These are phyloP conservation scores for Aspiorhynchus laticeps DNA, from an alignment of 2,113 vertebrate genomes.

Conservation along the genomic window DNA sequence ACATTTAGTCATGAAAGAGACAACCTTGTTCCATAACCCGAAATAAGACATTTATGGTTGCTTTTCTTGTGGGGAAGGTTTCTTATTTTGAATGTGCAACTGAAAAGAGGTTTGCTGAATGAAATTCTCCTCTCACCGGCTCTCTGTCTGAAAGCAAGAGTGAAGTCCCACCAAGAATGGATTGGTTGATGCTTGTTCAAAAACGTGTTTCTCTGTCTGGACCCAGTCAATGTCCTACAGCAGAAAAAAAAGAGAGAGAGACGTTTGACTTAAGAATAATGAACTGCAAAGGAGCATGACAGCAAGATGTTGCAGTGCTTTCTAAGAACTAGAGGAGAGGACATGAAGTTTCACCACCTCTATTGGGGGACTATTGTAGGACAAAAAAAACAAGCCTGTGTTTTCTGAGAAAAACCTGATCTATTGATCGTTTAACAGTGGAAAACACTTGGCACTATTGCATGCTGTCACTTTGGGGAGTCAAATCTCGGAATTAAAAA, in stretches of 20 bases:
- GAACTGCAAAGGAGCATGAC: slow-evolving; percentile 1
- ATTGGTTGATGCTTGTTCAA: slow-evolving; percentile 96
- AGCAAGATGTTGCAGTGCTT: slow-evolving; percentile 3
- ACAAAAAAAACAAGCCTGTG: slow-evolving; percentile 20
- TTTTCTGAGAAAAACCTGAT: slow-evolving; percentile 22
- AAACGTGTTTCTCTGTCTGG: slow-evolving; percentile 99
- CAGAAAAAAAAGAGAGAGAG: slow-evolving; percentile 44
- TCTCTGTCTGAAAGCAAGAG: slow-evolving; percentile 98
- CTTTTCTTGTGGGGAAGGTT: background rate
- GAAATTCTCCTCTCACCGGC: slow-evolving; percentile 83
- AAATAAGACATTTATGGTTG: background rate
- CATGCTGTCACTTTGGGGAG: slow-evolving; percentile 40
- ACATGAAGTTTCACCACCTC: slow-evolving; percentile 31
- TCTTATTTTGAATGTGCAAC: background rate
- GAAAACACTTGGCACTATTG: slow-evolving; percentile 35
- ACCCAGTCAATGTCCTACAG: slow-evolving; percentile 99
- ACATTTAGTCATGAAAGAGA: background rate
- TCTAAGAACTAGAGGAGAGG: slow-evolving; percentile 39
- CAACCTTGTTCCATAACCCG: background rate
- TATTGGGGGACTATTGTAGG: slow-evolving; percentile 30
- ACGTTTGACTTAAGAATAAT: background rate
- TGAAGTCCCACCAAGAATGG: slow-evolving; percentile 97
- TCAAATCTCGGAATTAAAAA: slow-evolving; percentile 19
- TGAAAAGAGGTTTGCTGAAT: background rate
- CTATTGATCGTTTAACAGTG: slow-evolving; percentile 24